Percentiles rank a stretch among this genome's conserved stretches.
phyloP scores from a whole-genome alignment of 2,888 invertebrate genomes.

The Spilosoma lubricipeda region DNA sequence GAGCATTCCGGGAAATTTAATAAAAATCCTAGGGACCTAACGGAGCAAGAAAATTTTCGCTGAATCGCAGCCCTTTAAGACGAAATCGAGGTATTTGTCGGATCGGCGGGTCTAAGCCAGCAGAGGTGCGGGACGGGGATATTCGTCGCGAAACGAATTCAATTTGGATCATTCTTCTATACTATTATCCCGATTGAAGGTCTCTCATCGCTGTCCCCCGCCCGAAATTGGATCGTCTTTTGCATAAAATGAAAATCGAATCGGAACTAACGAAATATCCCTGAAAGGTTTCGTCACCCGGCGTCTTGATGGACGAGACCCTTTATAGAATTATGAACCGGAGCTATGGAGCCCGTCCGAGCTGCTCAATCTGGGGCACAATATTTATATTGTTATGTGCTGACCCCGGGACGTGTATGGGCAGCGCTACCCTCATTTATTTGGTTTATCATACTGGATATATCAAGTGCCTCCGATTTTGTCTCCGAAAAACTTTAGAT shows the following conservation, averaged over 20 bases:
- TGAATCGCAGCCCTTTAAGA: slow-evolving; percentile 74
- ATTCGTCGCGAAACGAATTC: slow-evolving; percentile 71
- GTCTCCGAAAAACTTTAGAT: background rate
- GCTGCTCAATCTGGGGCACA: slow-evolving; percentile 35
- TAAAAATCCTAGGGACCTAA: slow-evolving; percentile 73
- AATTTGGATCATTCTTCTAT: slow-evolving; percentile 85
- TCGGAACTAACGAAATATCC: slow-evolving; percentile 80
- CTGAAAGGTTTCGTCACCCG: slow-evolving; percentile 53
- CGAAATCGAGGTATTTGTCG: slow-evolving; percentile 65
- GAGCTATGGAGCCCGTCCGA: slow-evolving; percentile 35
- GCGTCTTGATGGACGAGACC: slow-evolving; percentile 58
- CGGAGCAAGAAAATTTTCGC: slow-evolving; percentile 74
- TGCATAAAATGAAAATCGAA: slow-evolving; percentile 84
- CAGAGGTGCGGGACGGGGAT: slow-evolving; percentile 51
- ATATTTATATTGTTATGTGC: slow-evolving; percentile 51
- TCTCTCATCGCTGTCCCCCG: slow-evolving; percentile 62
- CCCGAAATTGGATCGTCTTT: slow-evolving; percentile 81
- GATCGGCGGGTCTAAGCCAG: slow-evolving; percentile 59
- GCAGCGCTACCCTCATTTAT: slow-evolving; percentile 18
- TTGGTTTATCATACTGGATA: slow-evolving; percentile 15
- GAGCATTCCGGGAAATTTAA: slow-evolving; percentile 68
- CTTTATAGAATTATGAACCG: slow-evolving; percentile 64
- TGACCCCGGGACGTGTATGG: slow-evolving; percentile 24
- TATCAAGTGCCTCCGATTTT: slow-evolving; percentile 13
- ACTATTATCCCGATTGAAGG: slow-evolving; percentile 80